A percentile compares a stretch with the other conserved stretches of the same genome.
These are phyloP conservation scores for Ptychodera flava DNA, from an alignment of 35 echinoderm and acorn worm species.

Conservation along the genomic window DNA sequence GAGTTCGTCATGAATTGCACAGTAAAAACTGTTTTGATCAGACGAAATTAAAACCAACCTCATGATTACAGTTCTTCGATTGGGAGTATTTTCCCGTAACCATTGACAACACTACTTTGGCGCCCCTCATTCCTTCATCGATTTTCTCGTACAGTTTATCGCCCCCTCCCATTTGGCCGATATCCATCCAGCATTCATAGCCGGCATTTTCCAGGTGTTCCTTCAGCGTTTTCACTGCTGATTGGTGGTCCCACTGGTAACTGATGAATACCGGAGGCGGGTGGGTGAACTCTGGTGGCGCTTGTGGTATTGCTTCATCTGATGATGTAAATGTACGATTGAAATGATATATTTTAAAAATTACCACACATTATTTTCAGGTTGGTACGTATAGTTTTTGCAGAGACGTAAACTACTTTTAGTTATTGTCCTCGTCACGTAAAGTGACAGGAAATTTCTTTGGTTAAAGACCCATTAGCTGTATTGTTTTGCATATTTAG, in stretches of 20 bases:
- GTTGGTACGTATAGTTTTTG: not conserved
- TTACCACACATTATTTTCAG: not conserved
- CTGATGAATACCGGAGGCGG: slow-evolving; percentile 75
- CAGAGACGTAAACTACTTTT: not conserved
- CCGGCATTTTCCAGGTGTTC: slow-evolving; percentile 91
- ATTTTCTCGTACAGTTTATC: slow-evolving; percentile 82
- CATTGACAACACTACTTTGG: slow-evolving; percentile 92
- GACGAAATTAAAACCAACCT: slow-evolving; percentile 33
- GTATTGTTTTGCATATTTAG: no score
- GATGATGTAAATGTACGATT: no score
- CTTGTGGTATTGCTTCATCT: slow-evolving; percentile 70
- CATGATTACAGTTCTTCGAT: slow-evolving; percentile 95
- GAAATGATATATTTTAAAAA: not conserved
- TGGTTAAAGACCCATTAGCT: no score
- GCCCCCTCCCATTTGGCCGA: slow-evolving; percentile 98
- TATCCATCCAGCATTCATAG: slow-evolving; percentile 90
- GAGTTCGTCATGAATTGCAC: no score
- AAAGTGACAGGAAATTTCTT: no score
- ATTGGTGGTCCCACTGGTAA: slow-evolving; percentile 97
- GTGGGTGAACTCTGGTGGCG: slow-evolving; percentile 27
- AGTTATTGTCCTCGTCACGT: no score
- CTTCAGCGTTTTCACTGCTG: slow-evolving; percentile 68
- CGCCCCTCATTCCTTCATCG: slow-evolving; percentile 83
- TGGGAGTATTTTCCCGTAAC: slow-evolving; percentile 84
- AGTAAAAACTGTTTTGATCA: not conserved